These are phyloP conservation scores for Empis stercorea DNA, from an alignment of 2,888 invertebrate species.

Conservation along the genomic window DNA sequence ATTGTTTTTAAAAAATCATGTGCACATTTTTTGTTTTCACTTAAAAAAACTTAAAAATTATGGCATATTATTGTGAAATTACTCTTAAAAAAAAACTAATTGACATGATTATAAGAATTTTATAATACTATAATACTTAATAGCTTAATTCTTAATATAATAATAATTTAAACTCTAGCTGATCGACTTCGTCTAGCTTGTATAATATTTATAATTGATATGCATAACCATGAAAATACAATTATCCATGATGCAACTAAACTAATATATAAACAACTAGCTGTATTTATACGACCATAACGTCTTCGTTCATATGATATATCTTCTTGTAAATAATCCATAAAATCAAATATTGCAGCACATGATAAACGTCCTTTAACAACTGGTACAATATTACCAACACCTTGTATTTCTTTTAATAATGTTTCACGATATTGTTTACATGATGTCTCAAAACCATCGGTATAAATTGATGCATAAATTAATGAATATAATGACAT, in stretches of 20 bases:
- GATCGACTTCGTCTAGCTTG: slow-evolving; percentile 36
- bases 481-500: slow-evolving; percentile 53
- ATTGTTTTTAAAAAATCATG: too few species aligned
- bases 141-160: too few species aligned
- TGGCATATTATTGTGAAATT: too few species aligned
- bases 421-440: slow-evolving; percentile 56
- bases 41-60: too few species aligned
- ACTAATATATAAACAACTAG: slow-evolving; percentile 51
- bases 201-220: slow-evolving; percentile 41
- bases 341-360: slow-evolving; percentile 64
- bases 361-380: slow-evolving; percentile 48
- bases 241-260: slow-evolving; percentile 49
- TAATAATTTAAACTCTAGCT: slow-evolving; percentile 27
- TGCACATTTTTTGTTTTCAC: too few species aligned
- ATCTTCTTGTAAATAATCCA: slow-evolving; percentile 69
- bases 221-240: slow-evolving; percentile 42
- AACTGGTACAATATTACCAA: slow-evolving; percentile 33
- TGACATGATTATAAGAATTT: too few species aligned
- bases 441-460: slow-evolving; percentile 65
- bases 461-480: slow-evolving; percentile 55
- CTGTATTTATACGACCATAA: slow-evolving; percentile 59
- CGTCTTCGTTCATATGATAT: slow-evolving; percentile 47
- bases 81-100: too few species aligned
- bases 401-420: slow-evolving; percentile 40
- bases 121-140: too few species aligned